Evolutionary conservation across 2,888 invertebrate genomes (phyloP).

Genomic region (Drosophila meridionalis): DNA sequence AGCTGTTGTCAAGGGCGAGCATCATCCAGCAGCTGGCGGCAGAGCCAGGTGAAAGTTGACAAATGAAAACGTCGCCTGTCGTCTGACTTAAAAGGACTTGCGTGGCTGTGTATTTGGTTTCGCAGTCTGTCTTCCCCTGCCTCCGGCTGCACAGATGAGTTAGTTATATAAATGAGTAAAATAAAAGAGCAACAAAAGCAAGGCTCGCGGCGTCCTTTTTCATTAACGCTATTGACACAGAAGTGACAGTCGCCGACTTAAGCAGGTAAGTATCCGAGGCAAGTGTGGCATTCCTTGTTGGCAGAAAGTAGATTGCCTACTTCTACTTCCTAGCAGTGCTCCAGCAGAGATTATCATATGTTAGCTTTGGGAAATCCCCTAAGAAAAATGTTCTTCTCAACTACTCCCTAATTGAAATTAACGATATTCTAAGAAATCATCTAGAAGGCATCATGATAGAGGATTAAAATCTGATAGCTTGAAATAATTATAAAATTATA

Average conservation of each 20-base stretch:
- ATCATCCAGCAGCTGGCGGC: background rate
- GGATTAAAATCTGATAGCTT: too few relatives aligned
- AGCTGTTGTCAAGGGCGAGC: slow-evolving; percentile 59
- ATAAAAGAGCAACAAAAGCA: background rate
- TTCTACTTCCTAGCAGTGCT: background rate
- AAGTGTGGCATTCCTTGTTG: background rate
- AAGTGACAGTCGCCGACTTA: background rate
- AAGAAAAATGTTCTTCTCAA: background rate
- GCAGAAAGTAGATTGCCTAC: background rate
- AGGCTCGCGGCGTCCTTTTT: slow-evolving; percentile 33
- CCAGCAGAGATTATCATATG: background rate
- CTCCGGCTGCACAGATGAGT: slow-evolving; percentile 29
- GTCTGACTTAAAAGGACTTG: slow-evolving; percentile 38
- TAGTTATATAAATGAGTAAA: slow-evolving; percentile 10
- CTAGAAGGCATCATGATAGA: too few relatives aligned
- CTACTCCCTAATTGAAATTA: background rate
- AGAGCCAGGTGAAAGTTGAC: slow-evolving; percentile 37
- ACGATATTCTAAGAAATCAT: background rate
- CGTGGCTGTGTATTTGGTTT: slow-evolving; percentile 20
- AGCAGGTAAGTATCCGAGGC: slow-evolving; percentile 14
- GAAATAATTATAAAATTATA: too few relatives aligned
- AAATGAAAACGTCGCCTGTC: slow-evolving; percentile 45
- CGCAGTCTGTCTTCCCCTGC: background rate
- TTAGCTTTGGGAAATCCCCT: background rate
- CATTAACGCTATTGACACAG: slow-evolving; percentile 28